Evolutionary conservation across 2,113 vertebrate species (phyloP).

Genomic region (Halcyon malimbica): DNA sequence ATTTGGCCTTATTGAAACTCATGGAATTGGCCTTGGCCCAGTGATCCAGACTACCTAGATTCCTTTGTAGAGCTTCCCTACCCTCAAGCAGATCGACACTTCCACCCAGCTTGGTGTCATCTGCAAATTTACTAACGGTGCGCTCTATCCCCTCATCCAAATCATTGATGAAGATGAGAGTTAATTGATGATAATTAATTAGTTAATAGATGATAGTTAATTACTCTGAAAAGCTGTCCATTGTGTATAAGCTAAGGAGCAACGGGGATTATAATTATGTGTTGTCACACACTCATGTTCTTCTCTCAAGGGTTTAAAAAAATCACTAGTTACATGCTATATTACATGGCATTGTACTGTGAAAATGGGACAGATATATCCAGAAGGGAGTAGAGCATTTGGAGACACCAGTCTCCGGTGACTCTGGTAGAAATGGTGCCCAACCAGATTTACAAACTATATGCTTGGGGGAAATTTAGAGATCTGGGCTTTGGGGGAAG

Average conservation of each 20-base stretch:
- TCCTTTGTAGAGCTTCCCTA: no score
- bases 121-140: no score
- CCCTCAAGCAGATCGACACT: no score
- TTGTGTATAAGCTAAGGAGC: conserved; percentile 22
- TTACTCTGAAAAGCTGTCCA: conserved; percentile 4
- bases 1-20: no score
- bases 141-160: no score
- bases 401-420: background rate
- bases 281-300: background rate
- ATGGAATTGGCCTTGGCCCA: no score
- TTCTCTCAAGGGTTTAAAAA: background rate
- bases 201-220: background rate
- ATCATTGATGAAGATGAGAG: no score
- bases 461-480: background rate
- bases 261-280: conserved; percentile 6
- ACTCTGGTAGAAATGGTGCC: background rate
- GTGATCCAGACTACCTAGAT: no score
- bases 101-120: no score
- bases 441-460: background rate
- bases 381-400: background rate
- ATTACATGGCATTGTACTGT: background rate
- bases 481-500: background rate
- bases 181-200: background rate
- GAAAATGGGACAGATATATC: background rate
- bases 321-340: background rate